Base-by-base conservation (phyloP, 2,113 vertebrate species). In the Brachyhypopomus occidentalis region DNA sequence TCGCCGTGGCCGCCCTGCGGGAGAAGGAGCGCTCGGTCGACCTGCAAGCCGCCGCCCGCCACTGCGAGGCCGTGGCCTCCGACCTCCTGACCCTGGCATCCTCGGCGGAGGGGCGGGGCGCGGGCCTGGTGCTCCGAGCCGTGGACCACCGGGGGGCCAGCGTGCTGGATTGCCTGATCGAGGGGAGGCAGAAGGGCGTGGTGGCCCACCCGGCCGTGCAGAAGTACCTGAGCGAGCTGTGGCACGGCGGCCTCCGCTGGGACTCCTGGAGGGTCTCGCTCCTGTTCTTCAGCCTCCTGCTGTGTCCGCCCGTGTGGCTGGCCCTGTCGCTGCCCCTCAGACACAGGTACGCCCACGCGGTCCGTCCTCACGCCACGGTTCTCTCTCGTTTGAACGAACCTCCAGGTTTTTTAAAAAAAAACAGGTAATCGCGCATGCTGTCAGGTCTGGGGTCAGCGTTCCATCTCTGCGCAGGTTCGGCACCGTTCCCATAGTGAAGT, bases 401-500 rank as follows among this genome's bases (percentile, higher is more conserved):
- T 11, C 45, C 45, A 52, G 45, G 45, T 52, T 41, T 41, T 2
- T 12, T 9, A 0, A 14, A 9, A 14, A 8, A 52, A 11, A 41
- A 41, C 41, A 41, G 45, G 2, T 52, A 8, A 14, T 2, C 12
- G 12, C 14, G 11, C 12, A 52, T 14, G 9, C 45, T 52, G 30
- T 3, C 1, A 30, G 30, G 30, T 30, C 30, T n/a, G n/a, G n/a
- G n/a, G n/a, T 2, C 30, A 30, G 30, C 30, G 30, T 30, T 30
- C 3, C 2, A 30, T 30, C 25, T 69, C 30, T 27, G 36, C 62
- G 23, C 72, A 86, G 85, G 67, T 88, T 90, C 78, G 86, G 86
- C 81, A 88, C 82, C 41, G 86, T 90, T 74, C 91, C 91, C 16
- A 89, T 92, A 30, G 80, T 91, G 67, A 92, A 92, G 83, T 91